Percentiles rank a stretch among this genome's conserved stretches.
Evolutionary conservation across 2,888 invertebrate species (phyloP).

Genomic region (Catonia carolina): DNA sequence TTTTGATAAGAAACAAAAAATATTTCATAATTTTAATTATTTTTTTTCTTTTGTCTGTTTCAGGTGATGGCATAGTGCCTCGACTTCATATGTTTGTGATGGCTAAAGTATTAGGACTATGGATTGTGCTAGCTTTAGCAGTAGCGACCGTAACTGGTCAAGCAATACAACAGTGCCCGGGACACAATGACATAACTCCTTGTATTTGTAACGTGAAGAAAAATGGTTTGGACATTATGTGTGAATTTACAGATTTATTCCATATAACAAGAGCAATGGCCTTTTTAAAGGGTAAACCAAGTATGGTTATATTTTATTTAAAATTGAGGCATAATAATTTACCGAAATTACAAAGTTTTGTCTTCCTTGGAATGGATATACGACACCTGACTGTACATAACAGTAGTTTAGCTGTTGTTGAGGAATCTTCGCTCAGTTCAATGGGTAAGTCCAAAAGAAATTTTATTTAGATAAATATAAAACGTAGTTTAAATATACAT

Average conservation of each 20-base stretch:
- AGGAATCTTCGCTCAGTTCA: slow-evolving; percentile 79
- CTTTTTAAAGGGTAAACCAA: slow-evolving; percentile 66
- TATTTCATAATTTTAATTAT: too few relatives aligned
- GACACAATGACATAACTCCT: slow-evolving; percentile 65
- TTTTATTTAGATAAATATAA: too few relatives aligned
- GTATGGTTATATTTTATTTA: slow-evolving; percentile 77
- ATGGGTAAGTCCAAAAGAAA: slow-evolving; percentile 57
- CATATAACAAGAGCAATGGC: slow-evolving; percentile 76
- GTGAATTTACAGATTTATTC: slow-evolving; percentile 75
- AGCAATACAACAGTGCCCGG: slow-evolving; percentile 53
- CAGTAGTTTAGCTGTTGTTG: slow-evolving; percentile 79
- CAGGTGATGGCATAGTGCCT: too few relatives aligned
- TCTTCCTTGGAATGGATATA: slow-evolving; percentile 81
- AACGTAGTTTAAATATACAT: too few relatives aligned
- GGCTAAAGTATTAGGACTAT: too few relatives aligned
- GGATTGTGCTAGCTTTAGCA: too few relatives aligned
- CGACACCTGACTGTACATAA: slow-evolving; percentile 83
- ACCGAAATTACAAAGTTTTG: slow-evolving; percentile 76
- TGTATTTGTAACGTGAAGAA: slow-evolving; percentile 82
- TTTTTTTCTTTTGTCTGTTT: too few relatives aligned
- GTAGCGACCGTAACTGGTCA: neutral
- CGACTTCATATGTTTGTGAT: too few relatives aligned
- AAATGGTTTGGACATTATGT: slow-evolving; percentile 79
- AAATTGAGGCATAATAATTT: slow-evolving; percentile 80
- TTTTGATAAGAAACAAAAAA: too few relatives aligned